These are phyloP conservation scores for Trachelus tabidus DNA, from an alignment of 2,888 invertebrate species.

Conservation along the genomic window DNA sequence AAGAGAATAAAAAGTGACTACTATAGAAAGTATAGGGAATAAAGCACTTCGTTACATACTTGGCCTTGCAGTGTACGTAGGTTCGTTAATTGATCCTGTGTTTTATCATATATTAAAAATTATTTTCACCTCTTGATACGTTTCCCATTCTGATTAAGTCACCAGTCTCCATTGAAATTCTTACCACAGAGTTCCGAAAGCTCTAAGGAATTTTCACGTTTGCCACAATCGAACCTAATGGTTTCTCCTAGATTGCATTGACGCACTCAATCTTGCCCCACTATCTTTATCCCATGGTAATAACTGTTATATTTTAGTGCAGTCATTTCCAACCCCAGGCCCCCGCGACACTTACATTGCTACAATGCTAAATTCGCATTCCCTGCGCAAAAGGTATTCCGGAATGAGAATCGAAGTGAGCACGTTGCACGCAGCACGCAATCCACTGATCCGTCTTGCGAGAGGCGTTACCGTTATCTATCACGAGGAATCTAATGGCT, in stretches of 20 bases:
- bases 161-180: neutral
- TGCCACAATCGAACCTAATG: neutral
- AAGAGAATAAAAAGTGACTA: neutral
- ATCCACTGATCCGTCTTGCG: constrained; percentile 63
- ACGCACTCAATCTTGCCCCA: neutral
- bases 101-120: too few species aligned
- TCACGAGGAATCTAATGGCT: constrained; percentile 41
- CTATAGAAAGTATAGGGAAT: neutral
- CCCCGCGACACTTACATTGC: neutral
- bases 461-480: constrained; percentile 61
- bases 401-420: constrained; percentile 38
- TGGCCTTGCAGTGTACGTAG: neutral
- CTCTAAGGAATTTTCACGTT: neutral
- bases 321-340: neutral
- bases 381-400: neutral
- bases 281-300: neutral
- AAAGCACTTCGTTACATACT: neutral
- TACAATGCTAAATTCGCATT: neutral
- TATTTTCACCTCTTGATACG: too few species aligned
- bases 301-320: neutral
- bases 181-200: neutral
- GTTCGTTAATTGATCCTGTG: neutral
- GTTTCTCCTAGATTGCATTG: neutral
- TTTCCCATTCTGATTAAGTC: neutral
- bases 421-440: constrained; percentile 49